These are phyloP conservation scores for Theocolax elegans DNA, from an alignment of 1,140 invertebrate species.

Conservation along the genomic window DNA sequence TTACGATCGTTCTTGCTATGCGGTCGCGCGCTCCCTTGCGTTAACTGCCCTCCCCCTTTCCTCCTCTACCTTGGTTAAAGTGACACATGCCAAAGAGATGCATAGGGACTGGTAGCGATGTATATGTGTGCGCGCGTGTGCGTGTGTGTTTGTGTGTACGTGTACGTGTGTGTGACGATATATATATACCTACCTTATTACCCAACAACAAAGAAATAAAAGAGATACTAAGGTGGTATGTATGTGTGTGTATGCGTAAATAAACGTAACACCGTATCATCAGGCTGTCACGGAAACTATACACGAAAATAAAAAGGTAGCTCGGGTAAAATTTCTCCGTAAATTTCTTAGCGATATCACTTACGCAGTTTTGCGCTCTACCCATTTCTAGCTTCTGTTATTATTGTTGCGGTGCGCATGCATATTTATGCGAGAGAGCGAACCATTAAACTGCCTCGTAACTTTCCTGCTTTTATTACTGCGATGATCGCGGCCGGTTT, in stretches of 20 bases:
- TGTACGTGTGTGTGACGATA: too few species aligned
- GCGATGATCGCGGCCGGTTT: constrained; percentile 37
- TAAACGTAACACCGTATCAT: constrained; percentile 22
- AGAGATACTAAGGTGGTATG: neutral
- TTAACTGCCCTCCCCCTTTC: neutral
- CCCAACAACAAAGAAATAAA: constrained; percentile 6
- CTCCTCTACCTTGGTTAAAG: neutral
- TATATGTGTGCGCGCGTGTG: neutral
- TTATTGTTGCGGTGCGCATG: constrained; percentile 18
- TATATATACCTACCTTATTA: neutral
- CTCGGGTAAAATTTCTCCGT: too few species aligned
- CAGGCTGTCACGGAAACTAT: neutral
- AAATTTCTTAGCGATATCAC: constrained; percentile 33
- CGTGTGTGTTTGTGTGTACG: neutral
- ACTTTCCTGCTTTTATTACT: constrained; percentile 34
- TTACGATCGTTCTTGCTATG: constrained; percentile 25
- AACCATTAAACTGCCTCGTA: constrained; percentile 27
- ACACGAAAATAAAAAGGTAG: too few species aligned
- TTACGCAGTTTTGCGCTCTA: constrained; percentile 9
- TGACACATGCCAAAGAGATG: constrained; percentile 3
- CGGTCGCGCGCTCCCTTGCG: neutral
- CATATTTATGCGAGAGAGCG: constrained; percentile 26
- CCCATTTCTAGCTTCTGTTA: neutral
- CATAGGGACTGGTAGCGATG: too few species aligned
- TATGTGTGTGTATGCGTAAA: too few species aligned